A percentile compares a stretch with the other conserved stretches of the same genome.
These are phyloP conservation scores for Tigriopus japonicus DNA, from an alignment of 1,140 invertebrate species.

Conservation along the genomic window DNA sequence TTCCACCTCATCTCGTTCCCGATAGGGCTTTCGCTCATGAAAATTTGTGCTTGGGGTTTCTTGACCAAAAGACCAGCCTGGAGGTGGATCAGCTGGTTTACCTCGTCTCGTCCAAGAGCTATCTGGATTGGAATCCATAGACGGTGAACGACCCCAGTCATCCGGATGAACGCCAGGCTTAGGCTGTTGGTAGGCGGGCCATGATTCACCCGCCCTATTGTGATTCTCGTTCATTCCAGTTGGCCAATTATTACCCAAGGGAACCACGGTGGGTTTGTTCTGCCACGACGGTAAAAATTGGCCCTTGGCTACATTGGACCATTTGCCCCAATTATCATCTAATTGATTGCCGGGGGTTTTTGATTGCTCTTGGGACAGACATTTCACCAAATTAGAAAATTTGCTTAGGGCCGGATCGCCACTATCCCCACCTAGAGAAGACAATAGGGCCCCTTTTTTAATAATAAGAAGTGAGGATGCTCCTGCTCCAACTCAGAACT, in stretches of 20 bases:
- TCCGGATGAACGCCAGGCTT: constrained; percentile 10
- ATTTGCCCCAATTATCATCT: neutral
- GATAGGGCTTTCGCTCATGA: neutral
- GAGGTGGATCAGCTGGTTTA: neutral
- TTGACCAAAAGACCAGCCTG: neutral
- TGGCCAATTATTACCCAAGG: neutral
- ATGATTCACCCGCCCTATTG: neutral
- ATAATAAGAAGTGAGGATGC: too few species aligned
- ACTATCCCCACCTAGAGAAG: neutral
- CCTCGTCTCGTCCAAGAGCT: too few species aligned
- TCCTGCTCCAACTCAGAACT: too few species aligned
- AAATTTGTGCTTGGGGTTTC: neutral
- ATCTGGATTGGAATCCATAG: neutral
- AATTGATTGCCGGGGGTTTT: neutral
- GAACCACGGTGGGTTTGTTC: neutral
- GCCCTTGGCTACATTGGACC: neutral
- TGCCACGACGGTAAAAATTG: neutral
- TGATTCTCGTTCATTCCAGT: neutral
- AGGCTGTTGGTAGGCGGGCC: neutral
- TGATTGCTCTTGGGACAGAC: neutral
- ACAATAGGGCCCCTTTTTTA: too few species aligned
- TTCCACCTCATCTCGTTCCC: neutral
- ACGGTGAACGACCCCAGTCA: neutral
- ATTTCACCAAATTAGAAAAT: neutral
- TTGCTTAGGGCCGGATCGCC: neutral